Evolutionary conservation across 1,140 invertebrate species (phyloP), one percentile per base, ranked within the genome.

Genomic region (Drosophila lini): DNA sequence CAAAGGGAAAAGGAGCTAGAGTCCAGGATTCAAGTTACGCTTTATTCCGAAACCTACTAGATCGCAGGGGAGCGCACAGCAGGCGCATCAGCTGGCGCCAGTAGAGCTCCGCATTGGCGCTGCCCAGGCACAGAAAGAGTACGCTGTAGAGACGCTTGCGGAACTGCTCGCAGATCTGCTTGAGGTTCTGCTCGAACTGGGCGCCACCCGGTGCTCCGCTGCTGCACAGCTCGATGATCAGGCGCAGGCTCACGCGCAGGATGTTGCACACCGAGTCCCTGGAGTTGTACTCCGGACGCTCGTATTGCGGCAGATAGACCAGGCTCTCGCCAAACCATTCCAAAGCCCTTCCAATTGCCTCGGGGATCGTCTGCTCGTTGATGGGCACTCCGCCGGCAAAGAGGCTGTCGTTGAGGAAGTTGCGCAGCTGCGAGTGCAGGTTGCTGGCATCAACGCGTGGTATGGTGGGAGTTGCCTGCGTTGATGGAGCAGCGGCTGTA

Each of bases 121-220:
- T 60, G 47, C 91, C 92, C 41, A 91, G 74, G 53, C 91, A 92
- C 19, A 91, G 50, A 25, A 79, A 62, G 9, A 92, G 78, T 34
- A 92, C 90, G 53, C 76, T 81, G 47, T 76, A 91, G 7, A 92
- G 71, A 6, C 84, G 81, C 44, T 60, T 74, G 19, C 80, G 59
- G 34, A 92, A 90, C 73, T 76, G 60, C 0, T 85, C 75, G 15
- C 83, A 81, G 44, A 91, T 92, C 15, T 91, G 78, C 44, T 91
- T 92, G 3, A 94, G 83, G 11, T 83, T 92, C 52, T 93, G 83
- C 25, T 93, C 93, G 32, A 93, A 92, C 8, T 91, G 92, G 1
- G 80, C 60, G 16, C 32, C 19, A 91, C 84, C 58, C 19, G 25
- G 10, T 9, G 42, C 31, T n/a, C 31, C 53, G 41, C 89, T 91